phyloP scores from a whole-genome alignment of 2,888 invertebrate genomes.

The Clostera curtula region DNA sequence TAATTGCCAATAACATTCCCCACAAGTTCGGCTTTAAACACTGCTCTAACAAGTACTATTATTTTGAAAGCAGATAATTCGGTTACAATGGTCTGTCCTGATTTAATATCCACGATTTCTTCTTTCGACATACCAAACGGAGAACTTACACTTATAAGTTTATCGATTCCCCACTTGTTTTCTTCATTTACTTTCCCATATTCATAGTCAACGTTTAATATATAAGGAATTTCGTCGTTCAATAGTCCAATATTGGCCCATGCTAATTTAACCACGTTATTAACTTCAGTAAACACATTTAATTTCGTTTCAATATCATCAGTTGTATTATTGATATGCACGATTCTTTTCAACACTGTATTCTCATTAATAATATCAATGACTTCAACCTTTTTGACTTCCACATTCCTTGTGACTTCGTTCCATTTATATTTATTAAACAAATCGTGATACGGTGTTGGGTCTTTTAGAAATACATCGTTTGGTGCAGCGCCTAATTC shows the following conservation, averaged over 20 bases:
- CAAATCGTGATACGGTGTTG: constrained; percentile 41
- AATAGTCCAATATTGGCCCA: constrained; percentile 40
- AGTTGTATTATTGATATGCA: constrained; percentile 41
- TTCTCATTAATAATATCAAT: constrained; percentile 35
- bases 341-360: constrained; percentile 26
- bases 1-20: constrained; percentile 46
- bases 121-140: constrained; percentile 28
- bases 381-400: constrained; percentile 29
- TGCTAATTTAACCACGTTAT: constrained; percentile 30
- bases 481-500: constrained; percentile 46
- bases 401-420: constrained; percentile 32
- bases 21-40: constrained; percentile 31
- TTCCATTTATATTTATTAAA: constrained; percentile 44
- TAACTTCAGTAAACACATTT: constrained; percentile 24
- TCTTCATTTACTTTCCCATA: constrained; percentile 22
- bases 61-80: constrained; percentile 36
- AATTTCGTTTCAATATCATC: constrained; percentile 20
- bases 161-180: constrained; percentile 40
- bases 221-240: constrained; percentile 29
- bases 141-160: constrained; percentile 17
- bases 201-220: constrained; percentile 30
- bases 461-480: constrained; percentile 44
- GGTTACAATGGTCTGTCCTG: constrained; percentile 31
- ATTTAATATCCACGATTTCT: constrained; percentile 24
- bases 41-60: constrained; percentile 35